Evolutionary conservation across 2,113 vertebrate species (phyloP), one percentile per base, ranked within the genome.

Genomic region (Odontophorus gujanensis): DNA sequence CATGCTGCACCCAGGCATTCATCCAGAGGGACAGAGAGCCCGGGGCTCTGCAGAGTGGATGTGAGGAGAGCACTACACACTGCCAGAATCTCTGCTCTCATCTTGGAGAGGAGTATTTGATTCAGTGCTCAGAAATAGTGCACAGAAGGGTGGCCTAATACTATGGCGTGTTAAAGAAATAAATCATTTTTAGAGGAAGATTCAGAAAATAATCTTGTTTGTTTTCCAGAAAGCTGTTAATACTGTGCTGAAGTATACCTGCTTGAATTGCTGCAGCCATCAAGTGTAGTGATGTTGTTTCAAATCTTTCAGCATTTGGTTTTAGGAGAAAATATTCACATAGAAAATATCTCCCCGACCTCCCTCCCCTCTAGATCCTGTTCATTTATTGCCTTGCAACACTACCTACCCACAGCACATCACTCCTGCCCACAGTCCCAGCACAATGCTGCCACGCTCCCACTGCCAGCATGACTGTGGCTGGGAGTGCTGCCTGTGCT

Each of bases 11-110:
- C 0, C 5, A 11, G 15, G 36, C 43, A 36, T 2, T 3, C 45
- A 61, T 21, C 11, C 47, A 11, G 50, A 26, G 36, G 13, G 62
- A n/a, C 47, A 8, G 63, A 30, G 69, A 38, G 36, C 42, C 10
- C 36, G 2, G 1, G 0, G 10, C 55, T 30, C 2, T 1, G 11
- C 15, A 50, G 63, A 20, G 1, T 62, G 26, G 18, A 15, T 69
- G 24, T 13, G n/a, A 32, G 53, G 34, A 61, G 50, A 65, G 36
- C 8, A 6, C 25, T 42, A 50, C 47, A 59, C 55, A 38, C 21
- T 59, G 50, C 45, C 51, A 58, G 32, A 17, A 53, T 62, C 7
- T 48, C 30, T 32, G 15, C 40, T 38, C 40, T 61, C 66, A 30
- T 11, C 67, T 73, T 25, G 40, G 30, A 73, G 47, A 28, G 7